Percentiles rank a stretch among this genome's conserved stretches.
phyloP scores from a whole-genome alignment of 1,140 invertebrate genomes.

The Bombus waltoni region DNA sequence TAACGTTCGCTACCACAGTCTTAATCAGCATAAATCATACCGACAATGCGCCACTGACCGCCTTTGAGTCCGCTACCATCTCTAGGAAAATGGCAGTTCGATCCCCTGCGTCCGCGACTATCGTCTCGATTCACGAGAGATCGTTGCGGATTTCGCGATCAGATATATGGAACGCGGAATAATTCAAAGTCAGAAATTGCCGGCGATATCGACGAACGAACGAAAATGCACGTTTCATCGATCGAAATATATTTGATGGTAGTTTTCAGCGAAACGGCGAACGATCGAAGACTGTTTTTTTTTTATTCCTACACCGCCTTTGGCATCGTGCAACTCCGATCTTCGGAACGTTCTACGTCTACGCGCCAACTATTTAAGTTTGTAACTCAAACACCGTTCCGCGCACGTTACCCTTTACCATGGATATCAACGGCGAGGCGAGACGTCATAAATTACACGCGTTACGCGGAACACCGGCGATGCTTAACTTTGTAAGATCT shows the following conservation, averaged over 20 bases:
- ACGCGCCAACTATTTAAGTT: not conserved
- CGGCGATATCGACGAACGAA: not conserved
- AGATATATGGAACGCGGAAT: not conserved
- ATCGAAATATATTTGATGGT: no score
- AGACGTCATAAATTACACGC: not conserved
- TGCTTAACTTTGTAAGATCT: constrained; percentile 12
- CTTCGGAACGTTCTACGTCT: not conserved
- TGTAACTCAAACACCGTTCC: not conserved
- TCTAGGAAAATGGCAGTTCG: not conserved
- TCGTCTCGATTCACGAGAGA: not conserved
- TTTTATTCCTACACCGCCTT: accelerated
- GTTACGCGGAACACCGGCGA: not conserved
- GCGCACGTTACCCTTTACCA: not conserved
- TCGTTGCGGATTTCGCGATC: not conserved
- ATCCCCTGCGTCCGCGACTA: not conserved
- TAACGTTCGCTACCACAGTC: constrained; percentile 78
- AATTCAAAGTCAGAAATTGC: not conserved
- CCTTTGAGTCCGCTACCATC: constrained; percentile 18
- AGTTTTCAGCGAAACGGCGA: not conserved
- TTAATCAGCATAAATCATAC: constrained; percentile 82
- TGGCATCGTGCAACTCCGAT: not conserved
- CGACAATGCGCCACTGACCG: constrained; percentile 68
- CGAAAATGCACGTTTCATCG: no score
- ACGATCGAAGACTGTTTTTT: not conserved
- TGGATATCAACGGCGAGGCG: not conserved